Base-by-base conservation (phyloP, 2,888 invertebrate genomes). In the Morpho helenor region DNA sequence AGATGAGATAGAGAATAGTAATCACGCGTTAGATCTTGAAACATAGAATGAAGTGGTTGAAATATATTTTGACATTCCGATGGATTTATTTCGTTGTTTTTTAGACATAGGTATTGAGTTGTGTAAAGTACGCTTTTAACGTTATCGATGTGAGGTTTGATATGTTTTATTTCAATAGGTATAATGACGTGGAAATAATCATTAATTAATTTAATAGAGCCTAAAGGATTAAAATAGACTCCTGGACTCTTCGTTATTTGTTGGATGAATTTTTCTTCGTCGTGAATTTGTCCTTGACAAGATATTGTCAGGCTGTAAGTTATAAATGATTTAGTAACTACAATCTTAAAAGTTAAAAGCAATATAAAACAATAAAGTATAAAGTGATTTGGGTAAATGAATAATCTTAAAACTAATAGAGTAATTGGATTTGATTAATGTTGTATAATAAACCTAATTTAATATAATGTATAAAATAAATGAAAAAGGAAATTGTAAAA, bases 181-280 rank as follows among this genome's bases (percentile, higher is more conserved):
- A 62, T 59, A n/a, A 68, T 5, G 8, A 65, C 46, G 22, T 59
- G 41, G 7, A 68, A 16, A 9, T 62, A 47, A 7, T 52, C 63
- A 52, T 59, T 61, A 6, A 53, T 52, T 3, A 67, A 52, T 63
- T 63, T 70, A 6, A 66, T 23, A 39, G 52, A 51, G 5, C 68
- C 66, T 23, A 65, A n/a, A 7, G 64, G 59, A 39, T 69, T 67
- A 45, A 68, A 68, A 44, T 64, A 68, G 7, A 70, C 63, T 2
- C 68, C 68, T 7, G 67, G 44, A 31, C 61, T 67, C 23, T 55
- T 49, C 7, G 47, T 44, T 7, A 55, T 16, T 16, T 16, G 16
- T 16, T 16, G 16, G 16, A 16, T 16, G 16, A 16, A 16, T 16
- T 16, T 16, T 16, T 16, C 16, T 2, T 16, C 16, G 16, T 16